Percentiles rank a stretch among this genome's conserved stretches.
phyloP scores from a whole-genome alignment of 2,888 invertebrate species.

The Aromia moschata region DNA sequence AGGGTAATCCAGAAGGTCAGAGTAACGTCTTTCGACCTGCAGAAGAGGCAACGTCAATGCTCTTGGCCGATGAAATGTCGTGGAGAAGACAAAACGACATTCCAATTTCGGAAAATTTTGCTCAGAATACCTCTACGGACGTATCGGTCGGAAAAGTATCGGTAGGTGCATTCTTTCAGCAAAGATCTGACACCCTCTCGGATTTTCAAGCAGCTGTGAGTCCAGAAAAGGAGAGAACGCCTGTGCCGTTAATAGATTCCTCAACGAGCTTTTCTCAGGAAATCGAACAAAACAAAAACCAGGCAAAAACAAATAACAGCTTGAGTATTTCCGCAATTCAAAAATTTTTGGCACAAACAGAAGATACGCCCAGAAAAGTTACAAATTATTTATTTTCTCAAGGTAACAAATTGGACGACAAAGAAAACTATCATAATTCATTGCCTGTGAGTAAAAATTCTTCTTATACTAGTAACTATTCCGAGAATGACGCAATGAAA shows the following conservation, averaged over 20 bases:
- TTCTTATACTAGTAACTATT: conserved; percentile 45
- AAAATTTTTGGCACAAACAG: conserved; percentile 40
- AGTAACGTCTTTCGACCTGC: conserved; percentile 51
- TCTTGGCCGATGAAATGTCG: conserved; percentile 61
- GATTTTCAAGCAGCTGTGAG: conserved; percentile 47
- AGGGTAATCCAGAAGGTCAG: conserved; percentile 22
- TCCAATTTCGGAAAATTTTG: conserved; percentile 39
- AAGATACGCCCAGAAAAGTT: conserved; percentile 44
- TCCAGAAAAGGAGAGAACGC: conserved; percentile 46
- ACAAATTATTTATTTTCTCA: conserved; percentile 36
- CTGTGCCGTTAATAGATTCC: conserved; percentile 52
- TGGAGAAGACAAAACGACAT: conserved; percentile 58
- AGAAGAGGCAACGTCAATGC: conserved; percentile 59
- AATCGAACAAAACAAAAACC: conserved; percentile 9
- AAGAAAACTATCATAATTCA: conserved; percentile 19
- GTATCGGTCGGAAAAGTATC: conserved; percentile 49
- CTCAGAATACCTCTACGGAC: conserved; percentile 18
- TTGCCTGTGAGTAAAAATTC: conserved; percentile 43
- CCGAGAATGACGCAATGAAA: conserved; percentile 43
- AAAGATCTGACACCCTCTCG: conserved; percentile 60
- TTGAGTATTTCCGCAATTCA: conserved; percentile 49
- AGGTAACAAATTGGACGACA: conserved; percentile 15
- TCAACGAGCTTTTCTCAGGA: conserved; percentile 18
- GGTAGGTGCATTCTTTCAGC: conserved; percentile 63
- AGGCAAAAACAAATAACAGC: conserved; percentile 36